A percentile compares a stretch with the other conserved stretches of the same genome.
Conservation (phyloP, 2,113 vertebrate species). For the Paracanthobrama guichenoti region DNA sequence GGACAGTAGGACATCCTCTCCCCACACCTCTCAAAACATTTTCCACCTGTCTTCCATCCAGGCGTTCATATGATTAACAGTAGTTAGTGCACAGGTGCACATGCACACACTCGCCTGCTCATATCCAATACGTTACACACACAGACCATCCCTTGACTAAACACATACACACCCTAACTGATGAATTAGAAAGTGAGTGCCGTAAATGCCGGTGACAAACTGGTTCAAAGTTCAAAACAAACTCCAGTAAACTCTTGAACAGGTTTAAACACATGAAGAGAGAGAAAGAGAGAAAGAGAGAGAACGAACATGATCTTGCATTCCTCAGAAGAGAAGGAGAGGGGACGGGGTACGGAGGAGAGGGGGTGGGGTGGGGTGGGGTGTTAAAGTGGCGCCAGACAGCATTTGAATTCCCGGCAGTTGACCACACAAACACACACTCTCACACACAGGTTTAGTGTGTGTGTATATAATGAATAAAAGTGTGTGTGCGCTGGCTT, state of each 20-base stretch:
- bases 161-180: slow-evolving; percentile 24
- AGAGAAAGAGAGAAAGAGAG: slow-evolving; percentile 39
- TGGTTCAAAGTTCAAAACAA: slow-evolving; percentile 41
- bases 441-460: slow-evolving; percentile 42
- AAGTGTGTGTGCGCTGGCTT: slow-evolving; percentile 71
- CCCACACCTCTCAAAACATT: not conserved
- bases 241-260: slow-evolving; percentile 20
- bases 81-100: slow-evolving; percentile 1
- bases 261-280: slow-evolving; percentile 32
- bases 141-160: slow-evolving; percentile 8
- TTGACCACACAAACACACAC: slow-evolving; percentile 62
- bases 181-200: slow-evolving; percentile 35
- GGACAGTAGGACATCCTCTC: not conserved
- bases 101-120: not conserved
- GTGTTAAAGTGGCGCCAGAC: slow-evolving; percentile 78
- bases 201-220: slow-evolving; percentile 11
- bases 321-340: slow-evolving; percentile 70
- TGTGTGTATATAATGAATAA: slow-evolving; percentile 46
- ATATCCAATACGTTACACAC: not conserved
- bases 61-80: slow-evolving; percentile 16
- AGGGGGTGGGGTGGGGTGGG: slow-evolving; percentile 57
- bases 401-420: slow-evolving; percentile 71
- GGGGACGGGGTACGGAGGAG: slow-evolving; percentile 55
- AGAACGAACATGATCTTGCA: slow-evolving; percentile 69
- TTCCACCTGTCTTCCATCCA: slow-evolving; percentile 20